Conservation (phyloP, 2,888 invertebrate species). For the Agrochola circellaris region DNA sequence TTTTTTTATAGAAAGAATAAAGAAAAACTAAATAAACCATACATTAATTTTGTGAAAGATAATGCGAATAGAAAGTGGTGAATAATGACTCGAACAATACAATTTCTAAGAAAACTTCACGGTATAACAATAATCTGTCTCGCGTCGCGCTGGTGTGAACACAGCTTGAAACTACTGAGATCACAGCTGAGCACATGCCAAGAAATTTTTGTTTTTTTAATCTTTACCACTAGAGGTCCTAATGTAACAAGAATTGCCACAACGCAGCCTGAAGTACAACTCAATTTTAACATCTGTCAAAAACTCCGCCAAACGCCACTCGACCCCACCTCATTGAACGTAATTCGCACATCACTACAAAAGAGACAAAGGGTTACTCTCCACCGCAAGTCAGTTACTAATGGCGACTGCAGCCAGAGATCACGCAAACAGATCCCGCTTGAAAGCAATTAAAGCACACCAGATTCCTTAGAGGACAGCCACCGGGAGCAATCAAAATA, state of each 20-base stretch:
- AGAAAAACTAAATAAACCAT: too few relatives aligned
- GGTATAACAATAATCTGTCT: too few relatives aligned
- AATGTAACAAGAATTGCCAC: neutral
- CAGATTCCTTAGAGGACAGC: slow-evolving; percentile 80
- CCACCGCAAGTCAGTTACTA: slow-evolving; percentile 82
- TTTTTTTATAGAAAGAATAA: neutral
- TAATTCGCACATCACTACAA: slow-evolving; percentile 57
- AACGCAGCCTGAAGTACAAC: neutral
- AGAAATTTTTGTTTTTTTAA: too few relatives aligned
- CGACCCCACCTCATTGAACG: neutral
- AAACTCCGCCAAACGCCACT: neutral
- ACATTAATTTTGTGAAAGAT: neutral
- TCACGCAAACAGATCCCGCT: slow-evolving; percentile 70
- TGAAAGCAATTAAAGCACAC: slow-evolving; percentile 83
- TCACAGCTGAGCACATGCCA: too few relatives aligned
- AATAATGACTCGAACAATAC: too few relatives aligned
- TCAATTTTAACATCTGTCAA: slow-evolving; percentile 11
- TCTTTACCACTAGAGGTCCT: neutral
- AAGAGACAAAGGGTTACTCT: slow-evolving; percentile 81
- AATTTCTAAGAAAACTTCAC: too few relatives aligned
- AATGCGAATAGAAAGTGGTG: neutral
- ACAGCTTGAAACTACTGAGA: neutral
- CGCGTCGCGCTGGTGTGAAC: too few relatives aligned
- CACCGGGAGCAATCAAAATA: slow-evolving; percentile 82
- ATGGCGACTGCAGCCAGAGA: slow-evolving; percentile 73